Conservation (phyloP, 1,140 invertebrate genomes). For the Hydropsyche tenuis region DNA sequence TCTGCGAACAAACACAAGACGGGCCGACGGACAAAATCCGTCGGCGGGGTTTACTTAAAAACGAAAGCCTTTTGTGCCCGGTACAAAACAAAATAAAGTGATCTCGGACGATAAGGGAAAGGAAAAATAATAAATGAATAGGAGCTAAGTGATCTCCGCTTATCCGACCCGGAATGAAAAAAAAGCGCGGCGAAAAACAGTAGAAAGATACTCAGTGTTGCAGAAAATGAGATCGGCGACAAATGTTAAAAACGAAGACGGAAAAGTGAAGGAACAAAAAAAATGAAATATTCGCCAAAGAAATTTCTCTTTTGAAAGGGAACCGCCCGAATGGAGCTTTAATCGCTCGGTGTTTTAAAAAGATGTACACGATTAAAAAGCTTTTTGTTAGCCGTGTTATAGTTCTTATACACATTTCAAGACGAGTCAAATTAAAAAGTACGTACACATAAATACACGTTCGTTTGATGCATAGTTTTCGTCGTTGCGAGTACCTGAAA, state of each 20-base stretch:
- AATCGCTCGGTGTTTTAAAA: no score
- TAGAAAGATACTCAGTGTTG: conserved; percentile 10
- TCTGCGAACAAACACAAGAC: not conserved
- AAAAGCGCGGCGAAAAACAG: not conserved
- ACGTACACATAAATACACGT: no score
- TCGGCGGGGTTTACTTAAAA: conserved; percentile 9
- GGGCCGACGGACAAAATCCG: conserved; percentile 4
- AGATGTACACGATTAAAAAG: no score
- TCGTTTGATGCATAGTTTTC: not conserved
- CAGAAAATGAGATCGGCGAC: conserved; percentile 8
- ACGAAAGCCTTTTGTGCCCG: conserved; percentile 31
- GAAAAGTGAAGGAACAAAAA: not conserved
- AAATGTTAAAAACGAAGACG: conserved; percentile 8
- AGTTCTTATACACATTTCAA: not conserved
- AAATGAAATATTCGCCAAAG: no score
- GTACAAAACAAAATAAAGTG: conserved; percentile 38
- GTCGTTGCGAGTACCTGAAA: not conserved
- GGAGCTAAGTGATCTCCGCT: conserved; percentile 31
- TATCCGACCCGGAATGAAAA: conserved; percentile 15
- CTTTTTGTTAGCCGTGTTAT: no score
- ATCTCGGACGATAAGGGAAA: conserved; percentile 29
- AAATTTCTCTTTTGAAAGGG: no score
- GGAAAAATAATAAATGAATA: conserved; percentile 37
- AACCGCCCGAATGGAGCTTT: no score
- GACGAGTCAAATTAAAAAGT: not conserved